Evolutionary conservation across 2,113 vertebrate species (phyloP).

Genomic region (Asarcornis scutulata): DNA sequence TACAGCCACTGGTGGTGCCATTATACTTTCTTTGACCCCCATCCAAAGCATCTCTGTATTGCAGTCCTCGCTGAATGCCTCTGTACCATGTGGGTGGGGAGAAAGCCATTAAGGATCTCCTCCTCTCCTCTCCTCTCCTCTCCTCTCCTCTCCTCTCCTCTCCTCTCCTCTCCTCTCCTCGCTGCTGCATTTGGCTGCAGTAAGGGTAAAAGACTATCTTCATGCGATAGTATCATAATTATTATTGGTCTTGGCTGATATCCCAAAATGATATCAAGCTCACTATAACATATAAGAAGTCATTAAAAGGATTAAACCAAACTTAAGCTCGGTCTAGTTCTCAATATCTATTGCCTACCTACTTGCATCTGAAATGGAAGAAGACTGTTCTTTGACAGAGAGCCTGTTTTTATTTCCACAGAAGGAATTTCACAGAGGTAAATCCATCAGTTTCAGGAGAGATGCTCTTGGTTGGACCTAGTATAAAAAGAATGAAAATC

Average conservation of each 20-base stretch:
- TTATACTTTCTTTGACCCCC: neutral
- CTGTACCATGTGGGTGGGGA: neutral
- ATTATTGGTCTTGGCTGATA: conserved; percentile 36
- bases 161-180: neutral
- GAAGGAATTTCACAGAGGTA: neutral
- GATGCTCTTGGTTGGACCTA: neutral
- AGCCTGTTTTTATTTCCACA: neutral
- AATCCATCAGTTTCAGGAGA: neutral
- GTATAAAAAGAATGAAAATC: neutral
- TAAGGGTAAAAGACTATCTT: neutral
- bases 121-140: neutral
- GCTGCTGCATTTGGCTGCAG: neutral
- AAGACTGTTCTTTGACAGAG: neutral
- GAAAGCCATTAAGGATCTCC: neutral
- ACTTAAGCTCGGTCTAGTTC: neutral
- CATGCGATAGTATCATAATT: neutral
- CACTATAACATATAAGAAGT: conserved; percentile 15
- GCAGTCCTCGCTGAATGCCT: neutral
- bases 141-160: too few relatives aligned
- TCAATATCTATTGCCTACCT: neutral
- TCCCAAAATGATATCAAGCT: conserved; percentile 16
- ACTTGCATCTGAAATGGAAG: neutral
- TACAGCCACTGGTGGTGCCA: neutral
- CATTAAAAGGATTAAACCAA: neutral
- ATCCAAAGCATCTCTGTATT: neutral